These are phyloP conservation scores for Nymphicus hollandicus DNA, from an alignment of 2,113 vertebrate species.

Conservation along the genomic window DNA sequence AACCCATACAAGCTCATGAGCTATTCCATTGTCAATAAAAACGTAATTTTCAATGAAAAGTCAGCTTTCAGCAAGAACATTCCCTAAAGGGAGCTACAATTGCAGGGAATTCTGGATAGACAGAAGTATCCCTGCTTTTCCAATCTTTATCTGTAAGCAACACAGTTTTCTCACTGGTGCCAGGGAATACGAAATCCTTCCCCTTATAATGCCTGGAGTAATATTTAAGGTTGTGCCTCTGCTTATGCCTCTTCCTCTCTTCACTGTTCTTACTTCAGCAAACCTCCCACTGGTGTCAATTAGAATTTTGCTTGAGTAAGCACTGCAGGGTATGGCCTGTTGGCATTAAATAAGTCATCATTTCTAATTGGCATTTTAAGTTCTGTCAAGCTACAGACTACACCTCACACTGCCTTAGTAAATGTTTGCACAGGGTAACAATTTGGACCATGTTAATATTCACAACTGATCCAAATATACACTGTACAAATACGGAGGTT, in stretches of 20 bases:
- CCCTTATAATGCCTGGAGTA: background rate
- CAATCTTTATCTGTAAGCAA: background rate
- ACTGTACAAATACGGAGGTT: background rate
- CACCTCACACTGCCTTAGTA: slow-evolving; percentile 42
- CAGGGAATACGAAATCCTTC: background rate
- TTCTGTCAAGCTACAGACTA: slow-evolving; percentile 39
- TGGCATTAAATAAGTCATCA: slow-evolving; percentile 74
- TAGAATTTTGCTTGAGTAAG: slow-evolving; percentile 61
- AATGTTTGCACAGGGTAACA: slow-evolving; percentile 66
- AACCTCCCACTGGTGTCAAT: slow-evolving; percentile 55
- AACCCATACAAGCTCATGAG: background rate
- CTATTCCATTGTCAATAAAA: background rate
- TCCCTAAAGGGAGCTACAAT: background rate
- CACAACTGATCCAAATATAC: background rate
- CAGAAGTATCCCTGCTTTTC: background rate
- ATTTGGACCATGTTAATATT: slow-evolving; percentile 39
- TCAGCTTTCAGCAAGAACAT: background rate
- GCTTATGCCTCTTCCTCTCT: background rate
- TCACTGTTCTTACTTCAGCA: background rate
- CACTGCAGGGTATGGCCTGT: slow-evolving; percentile 45
- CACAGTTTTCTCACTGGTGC: background rate
- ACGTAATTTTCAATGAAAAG: background rate
- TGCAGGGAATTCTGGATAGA: background rate
- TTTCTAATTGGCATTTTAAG: slow-evolving; percentile 74
- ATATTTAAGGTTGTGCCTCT: background rate